These are phyloP conservation scores for Myotis yumanensis DNA, from an alignment of 2,113 vertebrate species.

Conservation along the genomic window DNA sequence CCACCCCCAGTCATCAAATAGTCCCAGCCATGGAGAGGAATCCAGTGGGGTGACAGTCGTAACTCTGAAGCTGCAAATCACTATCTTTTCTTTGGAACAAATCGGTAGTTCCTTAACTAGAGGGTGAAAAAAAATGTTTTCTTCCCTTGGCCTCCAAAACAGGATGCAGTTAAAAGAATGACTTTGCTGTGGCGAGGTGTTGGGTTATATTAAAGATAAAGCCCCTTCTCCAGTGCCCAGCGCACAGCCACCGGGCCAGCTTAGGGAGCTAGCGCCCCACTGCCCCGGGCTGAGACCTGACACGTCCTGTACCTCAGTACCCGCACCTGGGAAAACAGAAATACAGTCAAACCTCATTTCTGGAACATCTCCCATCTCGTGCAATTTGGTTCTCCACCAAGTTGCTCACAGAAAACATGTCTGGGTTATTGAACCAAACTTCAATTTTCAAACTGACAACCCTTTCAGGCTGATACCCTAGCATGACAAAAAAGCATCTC, in stretches of 20 bases:
- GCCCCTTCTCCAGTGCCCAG: neutral
- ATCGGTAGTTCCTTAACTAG: conserved; percentile 63
- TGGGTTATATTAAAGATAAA: no score
- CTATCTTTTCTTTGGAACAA: conserved; percentile 53
- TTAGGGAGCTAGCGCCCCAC: neutral
- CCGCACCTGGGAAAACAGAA: neutral
- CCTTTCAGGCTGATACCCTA: no score
- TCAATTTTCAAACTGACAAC: no score
- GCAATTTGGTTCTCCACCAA: no score
- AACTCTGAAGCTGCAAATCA: conserved; percentile 50
- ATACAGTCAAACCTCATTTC: neutral
- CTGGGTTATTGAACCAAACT: no score
- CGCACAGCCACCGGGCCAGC: neutral
- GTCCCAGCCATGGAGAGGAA: neutral
- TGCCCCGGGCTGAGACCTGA: neutral
- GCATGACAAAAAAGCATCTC: no score
- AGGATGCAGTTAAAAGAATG: neutral
- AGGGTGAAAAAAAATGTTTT: neutral
- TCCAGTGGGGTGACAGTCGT: neutral
- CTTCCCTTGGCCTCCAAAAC: conserved; percentile 65
- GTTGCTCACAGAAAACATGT: no score
- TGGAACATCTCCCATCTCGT: no score
- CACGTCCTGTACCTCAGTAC: neutral
- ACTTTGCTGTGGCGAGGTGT: no score
- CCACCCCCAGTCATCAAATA: neutral